phyloP scores from a whole-genome alignment of 2,113 vertebrate species.

The Xenopus borealis region DNA sequence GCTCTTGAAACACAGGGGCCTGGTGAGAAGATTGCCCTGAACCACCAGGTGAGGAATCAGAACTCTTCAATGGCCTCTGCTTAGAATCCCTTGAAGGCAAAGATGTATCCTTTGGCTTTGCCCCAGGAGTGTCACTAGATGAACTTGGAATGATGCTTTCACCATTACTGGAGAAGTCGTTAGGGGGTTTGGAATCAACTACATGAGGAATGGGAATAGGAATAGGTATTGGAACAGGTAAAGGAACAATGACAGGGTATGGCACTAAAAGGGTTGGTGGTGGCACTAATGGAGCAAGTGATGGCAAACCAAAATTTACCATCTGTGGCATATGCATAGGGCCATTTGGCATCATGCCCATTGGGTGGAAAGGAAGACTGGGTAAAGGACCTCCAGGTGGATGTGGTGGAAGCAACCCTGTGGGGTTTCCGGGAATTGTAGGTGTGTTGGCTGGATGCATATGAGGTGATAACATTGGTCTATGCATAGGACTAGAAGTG shows the following conservation, averaged over 20 bases:
- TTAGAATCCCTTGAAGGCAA: conserved; percentile 77
- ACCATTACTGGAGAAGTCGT: conserved; percentile 79
- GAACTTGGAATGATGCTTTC: conserved; percentile 77
- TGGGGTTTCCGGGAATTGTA: conserved; percentile 80
- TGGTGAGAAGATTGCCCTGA: conserved; percentile 77
- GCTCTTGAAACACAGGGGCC: conserved; percentile 70
- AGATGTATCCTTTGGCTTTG: conserved; percentile 70
- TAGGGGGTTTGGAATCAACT: conserved; percentile 80
- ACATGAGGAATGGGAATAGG: conserved; percentile 89
- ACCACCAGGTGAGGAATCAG: conserved; percentile 74
- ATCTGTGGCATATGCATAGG: conserved; percentile 87
- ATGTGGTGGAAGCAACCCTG: conserved; percentile 81
- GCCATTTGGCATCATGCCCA: conserved; percentile 95
- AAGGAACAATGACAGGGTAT: conserved; percentile 94
- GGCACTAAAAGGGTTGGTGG: conserved; percentile 95
- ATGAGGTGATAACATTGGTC: conserved; percentile 89
- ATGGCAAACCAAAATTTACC: conserved; percentile 96
- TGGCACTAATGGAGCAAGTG: conserved; percentile 91
- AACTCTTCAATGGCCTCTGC: conserved; percentile 71
- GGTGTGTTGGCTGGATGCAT: conserved; percentile 82
- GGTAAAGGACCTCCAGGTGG: conserved; percentile 82
- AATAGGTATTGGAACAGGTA: conserved; percentile 94
- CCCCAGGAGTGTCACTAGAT: conserved; percentile 73
- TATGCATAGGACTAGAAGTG: conserved; percentile 92
- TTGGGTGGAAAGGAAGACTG: conserved; percentile 84